These are phyloP conservation scores for Laterallus jamaicensis DNA, from an alignment of 2,113 vertebrate species.

Conservation along the genomic window DNA sequence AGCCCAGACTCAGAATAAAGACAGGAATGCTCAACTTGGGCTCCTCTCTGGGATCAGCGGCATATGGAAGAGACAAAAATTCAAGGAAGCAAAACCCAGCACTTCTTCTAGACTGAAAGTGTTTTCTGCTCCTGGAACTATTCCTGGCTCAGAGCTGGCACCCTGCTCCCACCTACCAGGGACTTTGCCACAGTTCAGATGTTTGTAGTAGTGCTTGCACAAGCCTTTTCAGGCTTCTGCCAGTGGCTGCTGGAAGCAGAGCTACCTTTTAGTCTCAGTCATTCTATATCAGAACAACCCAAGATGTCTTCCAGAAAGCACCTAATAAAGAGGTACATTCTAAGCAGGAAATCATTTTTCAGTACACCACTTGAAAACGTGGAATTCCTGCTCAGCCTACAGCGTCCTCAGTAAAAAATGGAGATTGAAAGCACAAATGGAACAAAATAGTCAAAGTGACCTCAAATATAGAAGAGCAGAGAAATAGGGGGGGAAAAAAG, in stretches of 20 bases:
- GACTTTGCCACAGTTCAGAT: neutral
- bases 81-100: neutral
- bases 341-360: neutral
- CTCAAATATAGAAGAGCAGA: neutral
- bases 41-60: neutral
- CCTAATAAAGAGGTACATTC: neutral
- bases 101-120: neutral
- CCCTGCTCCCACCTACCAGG: neutral
- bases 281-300: neutral
- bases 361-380: neutral
- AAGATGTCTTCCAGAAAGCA: neutral
- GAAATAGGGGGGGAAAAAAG: neutral
- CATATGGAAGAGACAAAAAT: conserved; percentile 8
- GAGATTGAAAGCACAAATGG: neutral
- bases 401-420: neutral
- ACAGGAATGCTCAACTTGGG: neutral
- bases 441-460: conserved; percentile 13
- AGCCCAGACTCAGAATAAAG: neutral
- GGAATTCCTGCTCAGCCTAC: neutral
- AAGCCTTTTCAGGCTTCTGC: neutral
- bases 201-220: neutral
- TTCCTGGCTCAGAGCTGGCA: neutral
- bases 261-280: neutral
- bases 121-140: neutral
- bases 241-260: neutral